A percentile compares a stretch with the other conserved stretches of the same genome.
These are phyloP conservation scores for Pelochelys cantorii DNA, from an alignment of 2,797 vertebrate species.

Conservation along the genomic window DNA sequence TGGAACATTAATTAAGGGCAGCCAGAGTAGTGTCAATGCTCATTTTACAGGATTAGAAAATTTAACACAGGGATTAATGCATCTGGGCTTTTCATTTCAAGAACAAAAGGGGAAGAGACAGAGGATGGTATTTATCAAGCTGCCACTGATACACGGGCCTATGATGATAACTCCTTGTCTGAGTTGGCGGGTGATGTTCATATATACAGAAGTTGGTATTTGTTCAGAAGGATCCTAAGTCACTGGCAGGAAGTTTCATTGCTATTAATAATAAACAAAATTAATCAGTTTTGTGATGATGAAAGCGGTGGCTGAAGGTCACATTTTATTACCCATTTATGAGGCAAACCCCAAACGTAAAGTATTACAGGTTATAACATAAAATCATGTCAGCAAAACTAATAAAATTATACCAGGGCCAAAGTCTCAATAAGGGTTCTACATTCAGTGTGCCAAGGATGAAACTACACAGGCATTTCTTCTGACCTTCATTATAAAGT, in stretches of 20 bases:
- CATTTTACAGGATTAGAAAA: slow-evolving; percentile 5
- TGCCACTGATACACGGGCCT: neutral
- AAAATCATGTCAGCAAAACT: slow-evolving; percentile 21
- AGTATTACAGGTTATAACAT: neutral
- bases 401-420: neutral
- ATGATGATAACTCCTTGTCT: neutral
- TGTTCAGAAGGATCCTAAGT: neutral
- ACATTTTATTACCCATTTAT: slow-evolving; percentile 13
- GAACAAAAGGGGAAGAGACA: neutral
- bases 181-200: neutral
- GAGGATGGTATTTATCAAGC: neutral
- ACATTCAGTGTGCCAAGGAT: neutral
- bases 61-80: neutral
- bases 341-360: slow-evolving; percentile 1
- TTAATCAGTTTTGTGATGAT: neutral
- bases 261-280: neutral
- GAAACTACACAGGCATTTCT: neutral
- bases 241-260: neutral
- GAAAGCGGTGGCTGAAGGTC: neutral
- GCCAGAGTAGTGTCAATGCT: neutral
- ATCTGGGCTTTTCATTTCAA: neutral
- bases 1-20: neutral
- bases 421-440: slow-evolving; percentile 28
- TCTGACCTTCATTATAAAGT: slow-evolving; percentile 31
- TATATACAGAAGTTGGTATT: neutral